phyloP scores from a whole-genome alignment of 2,797 vertebrate genomes.

The Diplodus sargus region DNA sequence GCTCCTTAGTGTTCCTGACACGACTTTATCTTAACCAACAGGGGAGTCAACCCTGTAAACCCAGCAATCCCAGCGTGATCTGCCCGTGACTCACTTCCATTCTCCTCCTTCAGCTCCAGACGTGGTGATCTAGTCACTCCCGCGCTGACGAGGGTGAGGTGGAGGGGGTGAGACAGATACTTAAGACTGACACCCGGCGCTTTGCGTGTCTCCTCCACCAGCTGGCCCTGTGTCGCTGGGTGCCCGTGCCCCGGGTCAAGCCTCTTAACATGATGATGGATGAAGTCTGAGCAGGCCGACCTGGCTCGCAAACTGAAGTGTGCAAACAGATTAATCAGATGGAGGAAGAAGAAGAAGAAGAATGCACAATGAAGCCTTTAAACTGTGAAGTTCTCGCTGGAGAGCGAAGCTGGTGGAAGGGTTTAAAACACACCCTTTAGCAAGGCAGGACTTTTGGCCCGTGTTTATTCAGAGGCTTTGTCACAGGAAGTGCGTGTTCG shows the following conservation, averaged over 20 bases:
- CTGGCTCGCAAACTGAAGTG: conserved; percentile 47
- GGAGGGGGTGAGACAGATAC: conserved; percentile 61
- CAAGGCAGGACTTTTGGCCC: conserved; percentile 1
- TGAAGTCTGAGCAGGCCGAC: conserved; percentile 58
- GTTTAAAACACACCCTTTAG: conserved; percentile 40
- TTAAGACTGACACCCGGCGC: conserved; percentile 53
- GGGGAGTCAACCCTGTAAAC: conserved; percentile 62
- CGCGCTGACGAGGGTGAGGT: conserved; percentile 29
- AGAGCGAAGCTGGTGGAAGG: background rate
- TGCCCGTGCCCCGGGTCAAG: conserved; percentile 72
- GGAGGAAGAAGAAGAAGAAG: conserved; percentile 27
- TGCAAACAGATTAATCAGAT: conserved; percentile 62
- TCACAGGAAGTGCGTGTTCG: conserved; percentile 28
- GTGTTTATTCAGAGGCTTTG: conserved; percentile 24
- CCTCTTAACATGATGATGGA: conserved; percentile 72
- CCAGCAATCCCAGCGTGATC: conserved; percentile 57
- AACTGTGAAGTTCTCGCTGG: background rate
- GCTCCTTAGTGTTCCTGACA: conserved; percentile 55
- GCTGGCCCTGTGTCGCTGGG: conserved; percentile 55
- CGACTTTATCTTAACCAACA: conserved; percentile 55
- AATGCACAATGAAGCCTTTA: conserved; percentile 1
- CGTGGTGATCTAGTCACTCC: conserved; percentile 58
- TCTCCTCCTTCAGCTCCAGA: conserved; percentile 65
- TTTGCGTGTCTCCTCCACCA: conserved; percentile 55
- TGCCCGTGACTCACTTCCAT: conserved; percentile 67